A percentile compares a stretch with the other conserved stretches of the same genome.
Conservation (phyloP, 2,113 vertebrate species). For the Chamaea fasciata region DNA sequence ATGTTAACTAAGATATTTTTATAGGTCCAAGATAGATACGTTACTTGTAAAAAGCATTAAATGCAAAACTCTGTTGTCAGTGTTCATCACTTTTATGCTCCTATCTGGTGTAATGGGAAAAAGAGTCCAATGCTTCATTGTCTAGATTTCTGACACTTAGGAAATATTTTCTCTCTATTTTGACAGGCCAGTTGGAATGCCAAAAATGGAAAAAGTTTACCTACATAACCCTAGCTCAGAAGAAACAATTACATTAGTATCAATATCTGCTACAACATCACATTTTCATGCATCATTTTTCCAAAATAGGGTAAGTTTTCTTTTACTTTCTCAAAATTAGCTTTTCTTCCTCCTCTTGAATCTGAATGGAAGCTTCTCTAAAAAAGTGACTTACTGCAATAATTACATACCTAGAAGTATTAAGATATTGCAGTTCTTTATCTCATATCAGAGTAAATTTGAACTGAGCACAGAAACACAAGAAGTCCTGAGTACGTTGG, state of each 20-base stretch:
- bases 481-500: fast-evolving
- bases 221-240: slow-evolving; percentile 98
- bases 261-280: slow-evolving; percentile 98
- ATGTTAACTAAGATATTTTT: neutral
- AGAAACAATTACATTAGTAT: slow-evolving; percentile 97
- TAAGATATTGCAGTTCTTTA: neutral
- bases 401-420: neutral
- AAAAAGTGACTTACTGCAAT: neutral
- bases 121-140: neutral
- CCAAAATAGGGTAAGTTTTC: slow-evolving; percentile 92
- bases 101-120: neutral
- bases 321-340: neutral
- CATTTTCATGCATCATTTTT: slow-evolving; percentile 99
- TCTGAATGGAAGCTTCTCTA: neutral
- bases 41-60: neutral
- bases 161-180: slow-evolving; percentile 26
- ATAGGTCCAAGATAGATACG: neutral
- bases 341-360: neutral
- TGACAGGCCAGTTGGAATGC: slow-evolving; percentile 95
- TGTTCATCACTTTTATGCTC: neutral
- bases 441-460: neutral
- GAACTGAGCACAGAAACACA: neutral
- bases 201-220: slow-evolving; percentile 99
- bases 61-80: neutral
- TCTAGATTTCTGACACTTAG: neutral